Conservation (phyloP, 2,888 invertebrate species). For the Drosophila quinaria region DNA sequence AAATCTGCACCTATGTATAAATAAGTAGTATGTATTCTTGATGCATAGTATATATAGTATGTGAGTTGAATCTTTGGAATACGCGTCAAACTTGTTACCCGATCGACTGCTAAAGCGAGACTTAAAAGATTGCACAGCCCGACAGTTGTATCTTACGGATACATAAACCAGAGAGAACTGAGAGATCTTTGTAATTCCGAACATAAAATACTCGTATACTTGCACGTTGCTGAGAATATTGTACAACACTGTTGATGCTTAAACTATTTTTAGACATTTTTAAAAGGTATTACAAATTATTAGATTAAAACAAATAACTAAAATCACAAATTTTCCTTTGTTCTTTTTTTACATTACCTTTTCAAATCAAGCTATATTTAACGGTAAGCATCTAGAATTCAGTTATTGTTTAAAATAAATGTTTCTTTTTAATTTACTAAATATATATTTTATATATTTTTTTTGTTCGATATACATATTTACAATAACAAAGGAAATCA, state of each 20-base stretch:
- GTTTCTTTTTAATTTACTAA: slow-evolving; percentile 5
- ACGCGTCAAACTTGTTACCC: background rate
- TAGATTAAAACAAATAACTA: too few species aligned
- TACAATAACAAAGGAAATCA: slow-evolving; percentile 50
- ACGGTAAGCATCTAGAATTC: background rate
- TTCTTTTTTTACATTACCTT: too few species aligned
- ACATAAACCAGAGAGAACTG: background rate
- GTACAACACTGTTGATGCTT: too few species aligned
- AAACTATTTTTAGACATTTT: too few species aligned
- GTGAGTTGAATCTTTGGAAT: background rate
- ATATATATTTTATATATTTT: slow-evolving; percentile 22
- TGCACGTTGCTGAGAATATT: too few species aligned
- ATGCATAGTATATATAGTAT: background rate
- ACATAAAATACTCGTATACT: background rate
- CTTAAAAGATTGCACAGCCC: background rate
- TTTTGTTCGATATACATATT: slow-evolving; percentile 50
- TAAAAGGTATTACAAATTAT: too few species aligned
- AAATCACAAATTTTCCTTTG: too few species aligned
- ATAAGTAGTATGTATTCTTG: background rate
- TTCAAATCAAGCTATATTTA: too few species aligned
- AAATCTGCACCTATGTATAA: background rate
- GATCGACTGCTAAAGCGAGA: background rate
- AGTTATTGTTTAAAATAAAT: background rate
- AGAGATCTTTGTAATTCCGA: background rate
- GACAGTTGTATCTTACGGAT: background rate